Percentiles rank a stretch among this genome's conserved stretches.
Conservation (phyloP, 2,888 invertebrate genomes). For the Thymelicus sylvestris region DNA sequence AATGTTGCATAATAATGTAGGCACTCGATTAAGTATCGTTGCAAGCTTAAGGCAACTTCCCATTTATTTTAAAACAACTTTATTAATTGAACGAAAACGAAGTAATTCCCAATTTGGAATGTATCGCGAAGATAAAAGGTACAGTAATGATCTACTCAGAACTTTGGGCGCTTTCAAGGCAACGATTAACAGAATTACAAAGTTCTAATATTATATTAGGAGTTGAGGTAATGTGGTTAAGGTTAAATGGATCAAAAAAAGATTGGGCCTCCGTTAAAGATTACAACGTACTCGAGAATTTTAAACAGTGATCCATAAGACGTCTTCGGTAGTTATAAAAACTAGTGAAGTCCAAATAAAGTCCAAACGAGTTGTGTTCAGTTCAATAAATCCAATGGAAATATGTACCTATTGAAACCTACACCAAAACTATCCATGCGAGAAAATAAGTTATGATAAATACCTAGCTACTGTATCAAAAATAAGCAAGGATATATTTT, state of each 20-base stretch:
- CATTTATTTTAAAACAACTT: slow-evolving; percentile 2
- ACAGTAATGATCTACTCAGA: slow-evolving; percentile 33
- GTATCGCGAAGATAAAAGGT: slow-evolving; percentile 35
- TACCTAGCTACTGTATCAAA: no score
- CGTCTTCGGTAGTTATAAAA: no score
- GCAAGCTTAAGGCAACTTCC: not conserved
- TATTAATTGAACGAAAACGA: slow-evolving; percentile 28
- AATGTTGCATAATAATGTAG: no score
- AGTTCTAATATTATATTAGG: slow-evolving; percentile 32
- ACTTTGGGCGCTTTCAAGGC: slow-evolving; percentile 29
- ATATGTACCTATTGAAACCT: no score
- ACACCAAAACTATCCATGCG: no score
- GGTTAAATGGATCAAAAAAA: slow-evolving; percentile 60
- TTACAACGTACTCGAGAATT: not conserved
- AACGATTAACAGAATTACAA: slow-evolving; percentile 31
- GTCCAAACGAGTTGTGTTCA: no score
- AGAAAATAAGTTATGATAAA: no score
- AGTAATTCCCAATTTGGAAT: slow-evolving; percentile 33
- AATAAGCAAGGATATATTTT: no score
- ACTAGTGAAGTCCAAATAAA: no score
- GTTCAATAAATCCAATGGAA: no score
- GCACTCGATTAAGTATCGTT: no score
- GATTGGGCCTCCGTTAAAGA: slow-evolving; percentile 22
- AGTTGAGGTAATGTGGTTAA: slow-evolving; percentile 53
- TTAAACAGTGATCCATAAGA: no score